A percentile compares a stretch with the other conserved stretches of the same genome.
phyloP scores from a whole-genome alignment of 92 coral and sea anemone genomes.

The Ricordea florida region DNA sequence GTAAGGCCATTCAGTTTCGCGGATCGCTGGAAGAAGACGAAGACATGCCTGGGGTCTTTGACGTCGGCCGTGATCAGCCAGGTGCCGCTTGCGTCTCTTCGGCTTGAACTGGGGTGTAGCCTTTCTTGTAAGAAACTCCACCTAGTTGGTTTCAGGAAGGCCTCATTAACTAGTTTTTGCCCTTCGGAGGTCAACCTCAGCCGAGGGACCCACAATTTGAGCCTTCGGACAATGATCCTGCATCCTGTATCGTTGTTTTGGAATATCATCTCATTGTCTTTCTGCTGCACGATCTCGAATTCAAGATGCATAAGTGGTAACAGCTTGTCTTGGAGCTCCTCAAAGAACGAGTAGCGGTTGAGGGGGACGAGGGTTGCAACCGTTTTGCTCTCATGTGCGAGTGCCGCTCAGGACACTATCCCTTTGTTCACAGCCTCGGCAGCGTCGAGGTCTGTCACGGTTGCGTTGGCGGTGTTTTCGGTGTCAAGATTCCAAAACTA shows the following conservation, averaged over 20 bases:
- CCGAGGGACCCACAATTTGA: not conserved
- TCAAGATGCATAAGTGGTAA: not conserved
- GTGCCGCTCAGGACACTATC: not conserved
- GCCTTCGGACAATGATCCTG: not conserved
- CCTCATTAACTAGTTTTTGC: not conserved
- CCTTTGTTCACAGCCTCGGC: not conserved
- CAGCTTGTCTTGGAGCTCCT: not conserved
- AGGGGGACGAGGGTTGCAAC: not conserved
- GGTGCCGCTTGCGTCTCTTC: not conserved
- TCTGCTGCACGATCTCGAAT: not conserved
- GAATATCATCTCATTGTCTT: not conserved
- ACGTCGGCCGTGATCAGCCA: not conserved
- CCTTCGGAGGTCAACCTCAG: not conserved
- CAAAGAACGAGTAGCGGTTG: conserved; percentile 1
- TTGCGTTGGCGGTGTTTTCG: not conserved
- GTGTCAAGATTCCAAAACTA: not conserved
- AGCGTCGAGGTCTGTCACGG: too few species aligned
- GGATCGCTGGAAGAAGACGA: not conserved
- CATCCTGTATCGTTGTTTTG: not conserved
- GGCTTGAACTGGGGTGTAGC: not conserved
- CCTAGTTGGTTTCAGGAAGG: not conserved
- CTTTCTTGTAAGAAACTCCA: not conserved
- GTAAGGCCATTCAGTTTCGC: not conserved
- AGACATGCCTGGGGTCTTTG: not conserved
- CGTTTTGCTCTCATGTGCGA: not conserved